phyloP scores from a whole-genome alignment of 30 jellyfish, hydroid and myxozoan genomes.

The Aurelia sp. region DNA sequence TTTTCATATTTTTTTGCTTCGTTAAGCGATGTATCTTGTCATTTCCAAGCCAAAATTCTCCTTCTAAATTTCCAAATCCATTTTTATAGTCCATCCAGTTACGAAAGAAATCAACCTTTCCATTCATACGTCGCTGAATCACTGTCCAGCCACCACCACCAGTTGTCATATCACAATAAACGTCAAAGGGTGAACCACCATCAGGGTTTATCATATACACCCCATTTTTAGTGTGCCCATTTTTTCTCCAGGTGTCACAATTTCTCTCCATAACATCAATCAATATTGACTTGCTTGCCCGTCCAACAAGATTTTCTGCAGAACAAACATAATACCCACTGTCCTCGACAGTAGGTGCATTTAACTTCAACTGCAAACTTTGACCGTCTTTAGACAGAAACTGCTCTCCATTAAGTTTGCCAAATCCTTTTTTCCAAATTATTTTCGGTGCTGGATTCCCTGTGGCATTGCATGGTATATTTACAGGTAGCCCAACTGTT shows the following conservation, averaged over 20 bases:
- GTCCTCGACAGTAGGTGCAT: background rate
- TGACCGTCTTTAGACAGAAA: slow-evolving; percentile 4
- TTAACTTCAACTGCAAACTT: background rate
- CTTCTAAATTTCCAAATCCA: slow-evolving; percentile 33
- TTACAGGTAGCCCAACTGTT: slow-evolving; percentile 10
- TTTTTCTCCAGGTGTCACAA: background rate
- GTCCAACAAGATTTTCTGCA: slow-evolving; percentile 4
- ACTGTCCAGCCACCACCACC: slow-evolving; percentile 66
- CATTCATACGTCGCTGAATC: slow-evolving; percentile 50
- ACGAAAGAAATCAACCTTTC: slow-evolving; percentile 32
- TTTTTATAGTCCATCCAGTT: slow-evolving; percentile 34
- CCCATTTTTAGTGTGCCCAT: background rate
- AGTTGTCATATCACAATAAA: slow-evolving; percentile 42
- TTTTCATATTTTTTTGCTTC: slow-evolving; percentile 4
- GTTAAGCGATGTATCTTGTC: slow-evolving; percentile 46
- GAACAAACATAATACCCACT: slow-evolving; percentile 23
- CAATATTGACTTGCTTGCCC: background rate
- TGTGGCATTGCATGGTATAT: slow-evolving; percentile 12
- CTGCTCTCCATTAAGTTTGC: background rate
- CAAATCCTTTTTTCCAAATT: slow-evolving; percentile 16
- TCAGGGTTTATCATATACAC: slow-evolving; percentile 33
- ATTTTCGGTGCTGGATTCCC: slow-evolving; percentile 47
- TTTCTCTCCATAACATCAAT: slow-evolving; percentile 1
- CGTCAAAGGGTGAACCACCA: slow-evolving; percentile 11
- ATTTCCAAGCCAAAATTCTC: slow-evolving; percentile 56